Evolutionary conservation across 2,797 vertebrate genomes (phyloP).

Genomic region (Notoglanidium macrostoma): DNA sequence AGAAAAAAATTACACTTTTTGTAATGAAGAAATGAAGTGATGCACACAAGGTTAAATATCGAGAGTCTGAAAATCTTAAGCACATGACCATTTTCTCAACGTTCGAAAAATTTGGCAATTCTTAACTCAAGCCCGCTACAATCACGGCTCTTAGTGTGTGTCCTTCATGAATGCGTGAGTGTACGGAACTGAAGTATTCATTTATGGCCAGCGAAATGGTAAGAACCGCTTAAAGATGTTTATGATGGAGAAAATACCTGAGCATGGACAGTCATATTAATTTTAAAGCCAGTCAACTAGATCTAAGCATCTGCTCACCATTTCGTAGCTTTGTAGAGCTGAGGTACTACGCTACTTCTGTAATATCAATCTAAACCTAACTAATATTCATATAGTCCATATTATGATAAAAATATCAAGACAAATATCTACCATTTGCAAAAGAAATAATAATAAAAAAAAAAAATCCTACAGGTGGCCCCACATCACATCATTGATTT

Average conservation of each 20-base stretch:
- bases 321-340: constrained; percentile 76
- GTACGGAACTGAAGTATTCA: neutral
- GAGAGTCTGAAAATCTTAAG: constrained; percentile 26
- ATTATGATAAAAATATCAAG: constrained; percentile 61
- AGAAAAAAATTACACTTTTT: constrained; percentile 53
- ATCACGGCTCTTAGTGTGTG: constrained; percentile 22
- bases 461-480: constrained; percentile 62
- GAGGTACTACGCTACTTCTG: constrained; percentile 75
- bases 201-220: neutral
- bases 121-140: constrained; percentile 14
- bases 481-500: constrained; percentile 19
- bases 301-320: constrained; percentile 64
- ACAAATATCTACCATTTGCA: constrained; percentile 45
- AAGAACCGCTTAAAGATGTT: constrained; percentile 54
- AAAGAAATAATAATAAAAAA: neutral
- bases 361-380: constrained; percentile 72
- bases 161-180: constrained; percentile 33
- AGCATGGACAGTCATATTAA: constrained; percentile 60
- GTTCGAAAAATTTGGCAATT: neutral
- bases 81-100: constrained; percentile 17
- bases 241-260: constrained; percentile 69
- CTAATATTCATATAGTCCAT: constrained; percentile 74
- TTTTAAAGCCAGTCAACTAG: constrained; percentile 40
- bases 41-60: constrained; percentile 35
- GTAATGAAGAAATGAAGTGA: constrained; percentile 8